Conservation (phyloP, 2,797 vertebrate genomes). For the Botia kubotai region DNA sequence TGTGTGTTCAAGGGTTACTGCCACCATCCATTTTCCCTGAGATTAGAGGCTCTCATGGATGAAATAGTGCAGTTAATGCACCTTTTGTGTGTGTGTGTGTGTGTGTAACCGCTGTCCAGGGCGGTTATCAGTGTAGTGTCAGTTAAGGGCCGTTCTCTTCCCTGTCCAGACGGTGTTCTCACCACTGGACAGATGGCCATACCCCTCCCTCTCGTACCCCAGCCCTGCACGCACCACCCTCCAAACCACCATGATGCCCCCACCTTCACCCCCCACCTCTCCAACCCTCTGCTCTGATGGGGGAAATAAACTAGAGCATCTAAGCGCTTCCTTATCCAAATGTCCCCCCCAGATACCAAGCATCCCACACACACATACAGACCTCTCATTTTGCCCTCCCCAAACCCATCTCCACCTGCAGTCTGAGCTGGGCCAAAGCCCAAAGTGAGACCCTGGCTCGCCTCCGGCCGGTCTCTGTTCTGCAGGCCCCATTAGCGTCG, state of each 20-base stretch:
- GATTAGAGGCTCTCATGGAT: slow-evolving; percentile 63
- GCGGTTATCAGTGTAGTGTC: slow-evolving; percentile 63
- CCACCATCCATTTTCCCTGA: slow-evolving; percentile 56
- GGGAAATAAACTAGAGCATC: slow-evolving; percentile 59
- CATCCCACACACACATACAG: background rate
- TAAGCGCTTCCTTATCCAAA: slow-evolving; percentile 64
- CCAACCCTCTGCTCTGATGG: slow-evolving; percentile 62
- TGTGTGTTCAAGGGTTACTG: slow-evolving; percentile 52
- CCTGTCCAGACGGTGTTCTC: slow-evolving; percentile 81
- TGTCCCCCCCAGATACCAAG: slow-evolving; percentile 58
- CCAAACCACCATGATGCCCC: slow-evolving; percentile 64
- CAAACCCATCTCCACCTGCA: slow-evolving; percentile 55
- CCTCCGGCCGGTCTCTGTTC: slow-evolving; percentile 45
- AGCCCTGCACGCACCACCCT: slow-evolving; percentile 59
- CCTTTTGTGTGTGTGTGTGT: slow-evolving; percentile 51
- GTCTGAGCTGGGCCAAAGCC: slow-evolving; percentile 56
- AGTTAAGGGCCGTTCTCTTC: slow-evolving; percentile 74
- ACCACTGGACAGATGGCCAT: slow-evolving; percentile 85
- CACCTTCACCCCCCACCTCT: slow-evolving; percentile 67
- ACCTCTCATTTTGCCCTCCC: slow-evolving; percentile 55
- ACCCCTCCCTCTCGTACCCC: slow-evolving; percentile 67
- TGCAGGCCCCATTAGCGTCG: slow-evolving; percentile 57
- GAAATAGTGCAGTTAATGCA: slow-evolving; percentile 62
- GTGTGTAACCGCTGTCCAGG: slow-evolving; percentile 58
- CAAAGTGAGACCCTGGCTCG: slow-evolving; percentile 56